Base-by-base conservation (phyloP, 2,113 vertebrate species). In the Cnemophilus loriae region DNA sequence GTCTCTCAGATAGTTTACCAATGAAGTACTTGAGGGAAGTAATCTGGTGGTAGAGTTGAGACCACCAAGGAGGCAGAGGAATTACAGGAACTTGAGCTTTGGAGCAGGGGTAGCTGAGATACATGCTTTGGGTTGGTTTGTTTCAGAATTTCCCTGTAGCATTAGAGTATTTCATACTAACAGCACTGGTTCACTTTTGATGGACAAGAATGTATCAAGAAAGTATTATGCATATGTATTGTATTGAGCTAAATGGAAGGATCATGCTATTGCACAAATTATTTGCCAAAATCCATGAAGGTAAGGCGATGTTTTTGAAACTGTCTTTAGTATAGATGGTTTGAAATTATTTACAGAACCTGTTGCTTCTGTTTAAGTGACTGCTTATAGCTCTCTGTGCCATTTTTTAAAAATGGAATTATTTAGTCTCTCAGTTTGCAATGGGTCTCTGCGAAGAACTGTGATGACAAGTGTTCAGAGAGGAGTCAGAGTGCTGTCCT, bases 211-310 rank as follows among this genome's bases (percentile, higher is more conserved):
- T 71, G 4, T 33, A 20, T 64, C 5, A 49, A 32, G 21, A 53
- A 91, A 50, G 11, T 6, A 2, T 67, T 22, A 9, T 0, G 0
- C 6, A 2, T 5, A 1, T 14, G 1, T 59, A 20, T 84, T 65
- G 15, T 47, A 9, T 50, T 82, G 15, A 64, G 52, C 47, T 56
- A 24, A 64, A 37, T 50, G 46, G 56, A 89, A 81, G 52, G 35
- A 59, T 82, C 32, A 15, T 63, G n/a, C 26, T 50, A 0, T 53
- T 67, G 27, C 26, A 59, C 21, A 60, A 19, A 44, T 18, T 13
- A 35, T 59, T 67, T 46, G 52, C 37, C 49, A 33, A 18, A 59
- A 78, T 39, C 9, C 35, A 6, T 83, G 52, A 39, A 61, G 77
- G 22, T 28, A 65, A 35, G 22, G 11, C 44, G 20, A 18, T 39